phyloP scores from a whole-genome alignment of 1,140 invertebrate genomes.

The Eurosta solidaginis region DNA sequence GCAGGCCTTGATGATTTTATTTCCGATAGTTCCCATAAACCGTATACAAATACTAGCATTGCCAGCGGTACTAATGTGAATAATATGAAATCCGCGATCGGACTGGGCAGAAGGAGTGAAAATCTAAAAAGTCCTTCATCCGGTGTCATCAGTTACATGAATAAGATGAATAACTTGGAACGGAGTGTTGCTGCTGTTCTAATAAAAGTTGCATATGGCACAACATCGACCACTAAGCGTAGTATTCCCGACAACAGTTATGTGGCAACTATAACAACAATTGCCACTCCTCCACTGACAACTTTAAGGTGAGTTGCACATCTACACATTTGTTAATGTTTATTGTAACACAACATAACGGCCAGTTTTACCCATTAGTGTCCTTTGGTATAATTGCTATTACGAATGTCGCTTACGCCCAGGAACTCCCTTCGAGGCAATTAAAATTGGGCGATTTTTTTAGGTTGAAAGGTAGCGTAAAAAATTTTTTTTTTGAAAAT shows the following conservation, averaged over 20 bases:
- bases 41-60: not conserved
- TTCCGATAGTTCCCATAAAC: constrained; percentile 17
- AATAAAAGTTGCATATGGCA: constrained; percentile 71
- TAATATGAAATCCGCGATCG: not conserved
- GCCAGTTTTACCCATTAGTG: no score
- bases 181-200: constrained; percentile 69
- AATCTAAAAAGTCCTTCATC: constrained; percentile 34
- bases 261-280: constrained; percentile 65
- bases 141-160: constrained; percentile 42
- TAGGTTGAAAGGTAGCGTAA: no score
- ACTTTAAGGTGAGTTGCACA: constrained; percentile 62
- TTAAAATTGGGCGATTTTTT: no score
- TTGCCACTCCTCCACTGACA: constrained; percentile 66
- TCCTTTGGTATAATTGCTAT: not conserved
- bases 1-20: constrained; percentile 13
- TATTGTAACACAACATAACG: no score
- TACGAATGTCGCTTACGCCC: not conserved
- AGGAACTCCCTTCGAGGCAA: no score
- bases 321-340: no score
- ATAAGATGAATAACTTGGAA: constrained; percentile 62
- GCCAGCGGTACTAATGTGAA: not conserved
- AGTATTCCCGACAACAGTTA: constrained; percentile 70
- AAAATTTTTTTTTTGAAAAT: no score
- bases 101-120: not conserved
- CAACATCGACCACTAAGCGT: constrained; percentile 66